A percentile compares a stretch with the other conserved stretches of the same genome.
Evolutionary conservation across 1,140 invertebrate genomes (phyloP).

Genomic region (Diachasmimorpha longicaudata): DNA sequence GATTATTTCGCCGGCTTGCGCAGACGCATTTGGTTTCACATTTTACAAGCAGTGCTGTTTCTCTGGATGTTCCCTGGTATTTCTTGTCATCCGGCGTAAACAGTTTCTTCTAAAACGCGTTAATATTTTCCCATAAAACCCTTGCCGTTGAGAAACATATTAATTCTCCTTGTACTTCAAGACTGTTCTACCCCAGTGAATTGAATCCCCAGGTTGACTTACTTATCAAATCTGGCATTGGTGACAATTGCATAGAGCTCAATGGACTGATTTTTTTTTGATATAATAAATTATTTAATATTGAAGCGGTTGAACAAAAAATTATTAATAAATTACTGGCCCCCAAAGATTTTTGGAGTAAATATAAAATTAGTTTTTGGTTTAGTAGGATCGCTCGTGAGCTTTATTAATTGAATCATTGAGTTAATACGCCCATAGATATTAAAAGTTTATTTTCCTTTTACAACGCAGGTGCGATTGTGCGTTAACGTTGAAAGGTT

Average conservation of each 20-base stretch:
- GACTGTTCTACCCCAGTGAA: not conserved
- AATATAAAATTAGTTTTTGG: not conserved
- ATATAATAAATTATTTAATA: not conserved
- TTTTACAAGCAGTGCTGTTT: constrained; percentile 15
- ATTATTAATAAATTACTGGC: not conserved
- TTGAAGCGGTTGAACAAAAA: not conserved
- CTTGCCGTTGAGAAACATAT: not conserved
- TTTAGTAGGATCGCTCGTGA: too few relatives aligned
- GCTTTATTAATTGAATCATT: too few relatives aligned
- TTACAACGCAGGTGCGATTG: not conserved
- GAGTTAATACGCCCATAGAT: too few relatives aligned
- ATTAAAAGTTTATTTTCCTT: not conserved
- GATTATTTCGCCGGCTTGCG: constrained; percentile 43
- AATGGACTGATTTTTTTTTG: not conserved
- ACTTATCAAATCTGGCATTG: not conserved
- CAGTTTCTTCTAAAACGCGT: constrained; percentile 33
- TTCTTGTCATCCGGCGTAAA: constrained; percentile 38
- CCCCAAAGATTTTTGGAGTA: not conserved
- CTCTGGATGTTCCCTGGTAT: constrained; percentile 13
- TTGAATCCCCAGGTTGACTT: not conserved
- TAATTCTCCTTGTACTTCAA: too few relatives aligned
- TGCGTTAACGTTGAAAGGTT: not conserved
- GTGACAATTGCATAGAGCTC: not conserved
- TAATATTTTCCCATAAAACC: not conserved
- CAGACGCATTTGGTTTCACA: constrained; percentile 34